Base-by-base conservation (phyloP, 2,113 vertebrate species). In the Cryptomyrus ogoouensis region DNA sequence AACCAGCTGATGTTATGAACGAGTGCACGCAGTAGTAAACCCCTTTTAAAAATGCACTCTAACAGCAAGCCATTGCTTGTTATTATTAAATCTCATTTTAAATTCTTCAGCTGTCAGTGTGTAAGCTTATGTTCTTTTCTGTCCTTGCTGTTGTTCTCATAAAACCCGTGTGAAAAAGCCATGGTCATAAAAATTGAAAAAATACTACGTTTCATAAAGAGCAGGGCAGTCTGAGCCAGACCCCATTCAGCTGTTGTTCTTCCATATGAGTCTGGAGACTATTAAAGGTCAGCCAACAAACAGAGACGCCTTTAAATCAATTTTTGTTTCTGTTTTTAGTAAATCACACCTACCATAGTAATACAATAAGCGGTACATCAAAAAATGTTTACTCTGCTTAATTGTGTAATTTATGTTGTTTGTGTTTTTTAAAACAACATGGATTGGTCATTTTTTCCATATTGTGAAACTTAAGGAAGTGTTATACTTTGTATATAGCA, bases 201-300 rank as follows among this genome's bases (percentile, higher is more conserved):
- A 86, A 86, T 86, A 50, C 44, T 50, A 47, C 44, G 46, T 86
- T 86, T 86, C 83, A 86, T 86, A 49, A 86, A 47, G 21, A 31
- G 47, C 46, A 27, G 24, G 46, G 21, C 21, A 50, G 3, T 31
- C 83, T 50, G 83, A 24, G 47, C 46, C 46, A 15, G 83, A 50
- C 10, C 24, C 27, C 83, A 84, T 47, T 84, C 83, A 44, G 83
- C 44, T 87, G 27, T 10, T 87, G 50, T 52, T 50, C 49, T 87
- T 56, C 31, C 17, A 42, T 87, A 35, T 24, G n/a, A 53, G 85
- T 50, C 24, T 27, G 85, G 49, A 52, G 86, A 35, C 49, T 56
- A 87, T 87, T 19, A 87, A 53, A 56, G 50, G 50, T 87, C 31
- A 87, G 2, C 50, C 50, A 39, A 19, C 49, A 52, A 87, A 52